Evolutionary conservation across 1,140 invertebrate species (phyloP).

Genomic region (Halesus radiatus): DNA sequence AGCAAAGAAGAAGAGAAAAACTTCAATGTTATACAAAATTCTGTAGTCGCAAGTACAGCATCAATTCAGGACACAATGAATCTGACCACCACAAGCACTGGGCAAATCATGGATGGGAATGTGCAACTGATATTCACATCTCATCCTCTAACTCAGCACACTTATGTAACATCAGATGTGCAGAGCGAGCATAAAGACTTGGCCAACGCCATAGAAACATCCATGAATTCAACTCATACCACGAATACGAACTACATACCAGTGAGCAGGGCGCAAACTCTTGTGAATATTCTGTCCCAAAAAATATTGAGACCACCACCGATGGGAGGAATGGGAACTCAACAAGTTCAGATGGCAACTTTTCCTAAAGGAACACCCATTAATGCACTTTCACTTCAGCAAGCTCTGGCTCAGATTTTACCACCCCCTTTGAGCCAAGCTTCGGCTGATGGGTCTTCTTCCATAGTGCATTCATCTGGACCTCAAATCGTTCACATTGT

Average conservation of each 20-base stretch:
- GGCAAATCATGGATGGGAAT: conserved; percentile 41
- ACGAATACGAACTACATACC: conserved; percentile 57
- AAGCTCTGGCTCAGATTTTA: conserved; percentile 68
- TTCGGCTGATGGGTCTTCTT: conserved; percentile 59
- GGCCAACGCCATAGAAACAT: conserved; percentile 62
- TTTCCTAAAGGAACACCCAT: conserved; percentile 63
- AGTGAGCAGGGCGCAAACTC: conserved; percentile 58
- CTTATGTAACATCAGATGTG: conserved; percentile 36
- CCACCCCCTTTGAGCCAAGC: conserved; percentile 66
- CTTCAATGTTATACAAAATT: conserved; percentile 7
- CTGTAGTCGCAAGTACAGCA: neutral
- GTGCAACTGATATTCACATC: conserved; percentile 43
- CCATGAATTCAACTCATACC: conserved; percentile 63
- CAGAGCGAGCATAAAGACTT: conserved; percentile 24
- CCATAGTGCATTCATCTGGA: conserved; percentile 57
- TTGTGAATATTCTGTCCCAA: conserved; percentile 64
- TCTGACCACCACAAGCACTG: conserved; percentile 22
- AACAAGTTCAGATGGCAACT: conserved; percentile 60
- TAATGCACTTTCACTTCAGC: conserved; percentile 66
- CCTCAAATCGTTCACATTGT: conserved; percentile 70
- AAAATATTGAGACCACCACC: conserved; percentile 61
- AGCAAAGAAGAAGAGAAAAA: conserved; percentile 11
- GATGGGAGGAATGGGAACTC: conserved; percentile 38
- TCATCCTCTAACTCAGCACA: conserved; percentile 34
- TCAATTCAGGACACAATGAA: conserved; percentile 10